Percentiles rank a stretch among this genome's conserved stretches.
Conservation (phyloP, 2,888 invertebrate genomes). For the Glyphotaelius pellucidus region DNA sequence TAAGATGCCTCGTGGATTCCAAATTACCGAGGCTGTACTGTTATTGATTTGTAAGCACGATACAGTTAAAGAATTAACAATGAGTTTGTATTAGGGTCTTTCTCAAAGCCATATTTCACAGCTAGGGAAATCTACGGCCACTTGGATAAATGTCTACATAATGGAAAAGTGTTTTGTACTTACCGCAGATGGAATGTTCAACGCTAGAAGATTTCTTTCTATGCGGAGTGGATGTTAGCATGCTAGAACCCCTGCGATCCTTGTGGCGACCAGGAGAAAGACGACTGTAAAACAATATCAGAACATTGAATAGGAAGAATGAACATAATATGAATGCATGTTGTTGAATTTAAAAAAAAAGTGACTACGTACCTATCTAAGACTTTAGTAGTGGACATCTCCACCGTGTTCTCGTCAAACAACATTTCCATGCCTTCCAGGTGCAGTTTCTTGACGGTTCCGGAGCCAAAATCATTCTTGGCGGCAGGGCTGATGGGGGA, state of each 20-base stretch:
- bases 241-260: constrained; percentile 45
- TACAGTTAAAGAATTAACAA: background rate
- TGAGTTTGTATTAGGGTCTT: background rate
- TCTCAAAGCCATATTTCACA: background rate
- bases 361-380: constrained; percentile 41
- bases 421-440: constrained; percentile 61
- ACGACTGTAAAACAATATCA: constrained; percentile 52
- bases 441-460: constrained; percentile 52
- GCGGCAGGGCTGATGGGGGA: background rate
- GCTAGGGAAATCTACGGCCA: background rate
- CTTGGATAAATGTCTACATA: background rate
- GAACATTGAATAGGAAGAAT: background rate
- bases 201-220: constrained; percentile 58
- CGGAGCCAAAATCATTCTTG: background rate
- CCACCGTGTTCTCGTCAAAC: constrained; percentile 60
- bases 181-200: constrained; percentile 64
- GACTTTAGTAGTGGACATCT: constrained; percentile 50
- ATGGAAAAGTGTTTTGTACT: background rate
- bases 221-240: constrained; percentile 62
- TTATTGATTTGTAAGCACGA: background rate
- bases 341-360: background rate
- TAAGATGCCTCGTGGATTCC: background rate
- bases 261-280: constrained; percentile 55
- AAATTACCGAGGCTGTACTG: too few species aligned
- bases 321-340: too few species aligned